These are phyloP conservation scores for Sphaerophoria taeniata DNA, from an alignment of 2,888 invertebrate species.

Conservation along the genomic window DNA sequence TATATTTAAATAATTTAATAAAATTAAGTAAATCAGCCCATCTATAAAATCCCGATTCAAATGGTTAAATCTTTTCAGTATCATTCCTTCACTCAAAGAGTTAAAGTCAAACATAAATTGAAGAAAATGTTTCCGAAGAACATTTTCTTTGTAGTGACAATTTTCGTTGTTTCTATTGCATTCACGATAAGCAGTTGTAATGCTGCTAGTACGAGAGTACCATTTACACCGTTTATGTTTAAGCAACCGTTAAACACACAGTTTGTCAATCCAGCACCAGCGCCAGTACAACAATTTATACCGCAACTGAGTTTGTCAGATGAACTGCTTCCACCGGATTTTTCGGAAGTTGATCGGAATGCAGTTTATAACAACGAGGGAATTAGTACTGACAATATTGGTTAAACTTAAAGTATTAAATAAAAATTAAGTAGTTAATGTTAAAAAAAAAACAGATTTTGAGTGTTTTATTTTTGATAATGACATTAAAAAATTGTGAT, in stretches of 20 bases:
- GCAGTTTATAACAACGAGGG: conserved; percentile 3
- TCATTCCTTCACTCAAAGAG: conserved; percentile 6
- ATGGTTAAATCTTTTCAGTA: neutral
- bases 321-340: conserved; percentile 21
- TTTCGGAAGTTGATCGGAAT: neutral
- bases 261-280: neutral
- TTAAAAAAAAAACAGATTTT: too few species aligned
- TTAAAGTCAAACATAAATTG: neutral
- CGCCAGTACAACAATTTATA: neutral
- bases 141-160: neutral
- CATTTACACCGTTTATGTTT: conserved; percentile 3
- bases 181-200: neutral
- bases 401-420: neutral
- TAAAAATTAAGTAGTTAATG: neutral
- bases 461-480: too few species aligned
- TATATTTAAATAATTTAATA: conserved; percentile 17
- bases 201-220: neutral
- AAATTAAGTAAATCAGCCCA: neutral
- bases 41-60: conserved; percentile 16
- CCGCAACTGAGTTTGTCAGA: neutral
- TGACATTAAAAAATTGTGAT: too few species aligned
- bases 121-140: conserved; percentile 11
- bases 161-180: neutral
- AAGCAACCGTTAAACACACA: neutral
- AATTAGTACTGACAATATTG: conserved; percentile 16